phyloP scores from a whole-genome alignment of 1,140 invertebrate genomes.

The Psix sp. region DNA sequence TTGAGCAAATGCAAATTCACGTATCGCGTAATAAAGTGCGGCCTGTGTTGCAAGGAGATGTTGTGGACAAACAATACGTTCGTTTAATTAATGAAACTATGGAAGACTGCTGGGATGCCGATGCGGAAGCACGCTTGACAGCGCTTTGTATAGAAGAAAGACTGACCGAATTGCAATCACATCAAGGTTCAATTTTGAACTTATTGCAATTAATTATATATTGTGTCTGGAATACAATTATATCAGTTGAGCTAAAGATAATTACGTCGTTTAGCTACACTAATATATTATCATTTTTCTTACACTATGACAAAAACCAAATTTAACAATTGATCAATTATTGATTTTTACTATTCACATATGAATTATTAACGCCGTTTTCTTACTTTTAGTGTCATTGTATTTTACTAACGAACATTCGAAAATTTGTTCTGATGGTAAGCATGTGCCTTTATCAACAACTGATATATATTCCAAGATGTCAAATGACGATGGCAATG shows the following conservation, averaged over 20 bases:
- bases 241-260: too few species aligned
- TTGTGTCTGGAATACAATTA: too few species aligned
- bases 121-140: slow-evolving; percentile 93
- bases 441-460: slow-evolving; percentile 69
- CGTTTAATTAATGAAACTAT: slow-evolving; percentile 90
- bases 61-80: slow-evolving; percentile 79
- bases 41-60: slow-evolving; percentile 84
- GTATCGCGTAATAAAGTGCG: slow-evolving; percentile 91
- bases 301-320: too few species aligned
- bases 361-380: too few species aligned
- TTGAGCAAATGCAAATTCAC: slow-evolving; percentile 87
- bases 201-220: too few species aligned
- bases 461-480: slow-evolving; percentile 68
- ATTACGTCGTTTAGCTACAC: too few species aligned
- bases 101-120: slow-evolving; percentile 96
- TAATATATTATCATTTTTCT: too few species aligned
- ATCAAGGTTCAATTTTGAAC: slow-evolving; percentile 59
- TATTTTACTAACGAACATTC: slow-evolving; percentile 78
- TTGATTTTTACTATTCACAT: too few species aligned
- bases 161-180: slow-evolving; percentile 84
- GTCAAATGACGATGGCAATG: slow-evolving; percentile 64
- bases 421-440: slow-evolving; percentile 75
- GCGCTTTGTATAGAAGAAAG: slow-evolving; percentile 93
- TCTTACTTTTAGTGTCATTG: slow-evolving; percentile 67
- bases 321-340: too few species aligned